Percentiles rank a stretch among this genome's conserved stretches.
Evolutionary conservation across 1,140 invertebrate genomes (phyloP).

Genomic region (Bacillus rossius): DNA sequence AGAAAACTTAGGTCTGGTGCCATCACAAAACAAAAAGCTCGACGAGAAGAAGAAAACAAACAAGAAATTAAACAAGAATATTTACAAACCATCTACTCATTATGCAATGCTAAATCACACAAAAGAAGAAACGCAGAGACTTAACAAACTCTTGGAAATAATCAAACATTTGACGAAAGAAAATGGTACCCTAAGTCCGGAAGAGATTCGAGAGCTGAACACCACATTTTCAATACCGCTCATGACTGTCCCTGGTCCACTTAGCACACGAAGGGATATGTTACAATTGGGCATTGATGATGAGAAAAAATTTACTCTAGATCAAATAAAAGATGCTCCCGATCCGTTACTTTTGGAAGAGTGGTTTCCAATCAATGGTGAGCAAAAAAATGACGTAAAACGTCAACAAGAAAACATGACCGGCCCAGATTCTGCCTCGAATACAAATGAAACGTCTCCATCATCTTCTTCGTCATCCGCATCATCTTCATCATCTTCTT

Average conservation of each 20-base stretch:
- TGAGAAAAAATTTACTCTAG: not conserved
- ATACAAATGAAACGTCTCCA: conserved; percentile 6
- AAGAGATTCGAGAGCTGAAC: conserved; percentile 35
- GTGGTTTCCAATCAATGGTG: conserved; percentile 28
- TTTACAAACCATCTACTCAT: not conserved
- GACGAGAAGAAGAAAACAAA: not conserved
- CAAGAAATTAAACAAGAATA: conserved; percentile 26
- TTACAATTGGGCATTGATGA: not conserved
- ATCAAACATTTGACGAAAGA: conserved; percentile 43
- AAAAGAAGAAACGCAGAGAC: not conserved
- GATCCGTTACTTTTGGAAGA: conserved; percentile 44
- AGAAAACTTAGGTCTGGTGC: conserved; percentile 46
- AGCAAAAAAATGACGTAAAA: conserved; percentile 44
- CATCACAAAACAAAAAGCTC: conserved; percentile 17
- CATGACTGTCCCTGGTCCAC: not conserved
- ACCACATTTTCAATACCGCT: not conserved
- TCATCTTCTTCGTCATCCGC: not conserved
- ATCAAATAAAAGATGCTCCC: conserved; percentile 25
- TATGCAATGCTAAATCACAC: not conserved
- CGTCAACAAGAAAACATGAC: conserved; percentile 34
- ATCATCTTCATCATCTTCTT: not conserved
- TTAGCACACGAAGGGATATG: not conserved
- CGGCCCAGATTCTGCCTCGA: not conserved
- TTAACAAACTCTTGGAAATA: conserved; percentile 43
- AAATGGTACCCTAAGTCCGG: conserved; percentile 27